phyloP scores from a whole-genome alignment of 2,797 vertebrate genomes.

The Ispidina picta region DNA sequence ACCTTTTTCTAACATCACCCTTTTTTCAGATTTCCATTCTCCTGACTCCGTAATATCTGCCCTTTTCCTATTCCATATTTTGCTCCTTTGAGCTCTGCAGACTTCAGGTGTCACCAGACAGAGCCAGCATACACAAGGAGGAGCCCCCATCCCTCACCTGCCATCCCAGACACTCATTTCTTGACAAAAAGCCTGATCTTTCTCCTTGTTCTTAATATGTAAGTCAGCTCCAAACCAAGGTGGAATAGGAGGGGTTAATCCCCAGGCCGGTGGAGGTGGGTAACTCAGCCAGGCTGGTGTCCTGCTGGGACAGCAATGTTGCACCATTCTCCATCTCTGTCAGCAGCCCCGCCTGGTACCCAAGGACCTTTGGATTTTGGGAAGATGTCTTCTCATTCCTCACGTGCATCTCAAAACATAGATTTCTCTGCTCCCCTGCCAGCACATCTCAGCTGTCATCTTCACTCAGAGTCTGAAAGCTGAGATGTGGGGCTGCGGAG shows the following conservation, averaged over 20 bases:
- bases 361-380: rapidly evolving
- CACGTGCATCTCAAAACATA: rapidly evolving
- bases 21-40: not conserved
- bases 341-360: rapidly evolving
- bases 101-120: not conserved
- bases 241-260: not conserved
- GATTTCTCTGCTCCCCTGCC: not conserved
- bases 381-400: not conserved
- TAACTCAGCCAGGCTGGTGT: not conserved
- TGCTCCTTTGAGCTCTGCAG: not conserved
- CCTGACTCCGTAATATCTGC: not conserved
- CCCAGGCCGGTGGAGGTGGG: not conserved
- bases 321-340: not conserved
- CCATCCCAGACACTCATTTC: not conserved
- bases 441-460: not conserved
- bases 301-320: not conserved
- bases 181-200: not conserved
- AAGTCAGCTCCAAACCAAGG: not conserved
- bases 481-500: not conserved
- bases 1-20: not conserved
- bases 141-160: not conserved
- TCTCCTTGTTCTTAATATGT: not conserved
- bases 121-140: not conserved
- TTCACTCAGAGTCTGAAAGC: not conserved
- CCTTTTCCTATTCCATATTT: not conserved